phyloP scores from a whole-genome alignment of 2,888 invertebrate species.

The Anagyrus pseudococci region DNA sequence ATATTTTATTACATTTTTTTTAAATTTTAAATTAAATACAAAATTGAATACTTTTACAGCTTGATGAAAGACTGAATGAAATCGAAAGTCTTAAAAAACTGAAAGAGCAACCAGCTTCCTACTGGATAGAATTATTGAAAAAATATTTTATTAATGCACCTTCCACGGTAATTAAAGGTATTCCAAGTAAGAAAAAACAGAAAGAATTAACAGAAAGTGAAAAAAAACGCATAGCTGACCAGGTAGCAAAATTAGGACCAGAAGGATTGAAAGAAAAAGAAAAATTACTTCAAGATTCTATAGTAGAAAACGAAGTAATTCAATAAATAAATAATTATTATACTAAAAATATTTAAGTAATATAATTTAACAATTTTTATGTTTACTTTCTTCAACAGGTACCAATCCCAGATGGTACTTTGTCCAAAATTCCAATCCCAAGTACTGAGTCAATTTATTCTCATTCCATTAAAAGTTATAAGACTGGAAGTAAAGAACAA shows the following conservation, averaged over 20 bases:
- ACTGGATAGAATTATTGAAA: constrained; percentile 76
- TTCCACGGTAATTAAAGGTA: constrained; percentile 70
- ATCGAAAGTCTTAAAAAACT: constrained; percentile 70
- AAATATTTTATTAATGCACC: constrained; percentile 73
- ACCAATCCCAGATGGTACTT: constrained; percentile 73
- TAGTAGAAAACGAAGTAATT: constrained; percentile 76
- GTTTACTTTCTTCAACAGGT: constrained; percentile 61
- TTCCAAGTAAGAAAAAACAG: constrained; percentile 72
- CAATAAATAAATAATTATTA: constrained; percentile 10
- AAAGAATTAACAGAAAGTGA: constrained; percentile 76
- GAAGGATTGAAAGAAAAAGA: constrained; percentile 73
- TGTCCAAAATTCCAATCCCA: constrained; percentile 80
- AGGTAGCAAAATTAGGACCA: constrained; percentile 70
- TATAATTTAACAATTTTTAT: background rate
- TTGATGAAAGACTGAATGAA: constrained; percentile 74
- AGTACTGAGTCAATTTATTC: constrained; percentile 75
- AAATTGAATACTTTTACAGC: constrained; percentile 59
- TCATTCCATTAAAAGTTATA: constrained; percentile 67
- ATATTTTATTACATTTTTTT: background rate
- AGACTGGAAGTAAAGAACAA: constrained; percentile 60
- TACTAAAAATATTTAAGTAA: too few relatives aligned
- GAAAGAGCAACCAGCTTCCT: constrained; percentile 68
- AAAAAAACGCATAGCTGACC: constrained; percentile 72
- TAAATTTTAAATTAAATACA: background rate
- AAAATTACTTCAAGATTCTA: constrained; percentile 71